Evolutionary conservation across 2,113 vertebrate species (phyloP).

Genomic region (Chrysemys picta): DNA sequence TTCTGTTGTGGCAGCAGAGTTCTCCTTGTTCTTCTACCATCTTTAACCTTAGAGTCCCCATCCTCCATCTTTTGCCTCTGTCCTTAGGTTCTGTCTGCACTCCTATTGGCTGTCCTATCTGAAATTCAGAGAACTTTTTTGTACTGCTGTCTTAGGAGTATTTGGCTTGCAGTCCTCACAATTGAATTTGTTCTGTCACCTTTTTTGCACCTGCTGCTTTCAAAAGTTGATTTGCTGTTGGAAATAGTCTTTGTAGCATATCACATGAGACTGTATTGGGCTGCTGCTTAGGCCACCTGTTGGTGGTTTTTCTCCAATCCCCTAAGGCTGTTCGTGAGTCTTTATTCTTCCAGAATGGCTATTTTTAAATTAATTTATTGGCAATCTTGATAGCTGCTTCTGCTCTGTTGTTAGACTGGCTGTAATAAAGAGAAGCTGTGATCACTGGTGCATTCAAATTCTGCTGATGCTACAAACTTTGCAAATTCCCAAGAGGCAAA

Average conservation of each 20-base stretch:
- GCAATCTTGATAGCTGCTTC: neutral
- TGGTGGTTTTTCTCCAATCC: neutral
- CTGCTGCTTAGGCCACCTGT: rapidly evolving
- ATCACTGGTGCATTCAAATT: neutral
- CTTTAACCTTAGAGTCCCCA: rapidly evolving
- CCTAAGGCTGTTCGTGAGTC: neutral
- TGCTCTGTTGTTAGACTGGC: neutral
- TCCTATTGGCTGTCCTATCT: neutral
- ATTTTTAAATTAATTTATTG: neutral
- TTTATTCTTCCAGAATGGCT: neutral
- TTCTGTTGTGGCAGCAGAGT: neutral
- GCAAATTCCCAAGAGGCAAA: rapidly evolving
- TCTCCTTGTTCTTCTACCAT: rapidly evolving
- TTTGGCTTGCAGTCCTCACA: neutral
- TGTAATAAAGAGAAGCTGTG: neutral
- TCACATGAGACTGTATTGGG: rapidly evolving
- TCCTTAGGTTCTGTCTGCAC: neutral
- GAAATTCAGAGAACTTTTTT: neutral
- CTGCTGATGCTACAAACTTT: neutral
- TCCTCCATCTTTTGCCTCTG: rapidly evolving
- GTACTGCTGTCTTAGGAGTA: neutral
- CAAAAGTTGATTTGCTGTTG: rapidly evolving
- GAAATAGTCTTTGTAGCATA: rapidly evolving
- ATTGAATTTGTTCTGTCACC: neutral
- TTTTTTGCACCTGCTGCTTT: neutral